Evolutionary conservation across 2,113 vertebrate species (phyloP).

Genomic region (Probosciger aterrimus): DNA sequence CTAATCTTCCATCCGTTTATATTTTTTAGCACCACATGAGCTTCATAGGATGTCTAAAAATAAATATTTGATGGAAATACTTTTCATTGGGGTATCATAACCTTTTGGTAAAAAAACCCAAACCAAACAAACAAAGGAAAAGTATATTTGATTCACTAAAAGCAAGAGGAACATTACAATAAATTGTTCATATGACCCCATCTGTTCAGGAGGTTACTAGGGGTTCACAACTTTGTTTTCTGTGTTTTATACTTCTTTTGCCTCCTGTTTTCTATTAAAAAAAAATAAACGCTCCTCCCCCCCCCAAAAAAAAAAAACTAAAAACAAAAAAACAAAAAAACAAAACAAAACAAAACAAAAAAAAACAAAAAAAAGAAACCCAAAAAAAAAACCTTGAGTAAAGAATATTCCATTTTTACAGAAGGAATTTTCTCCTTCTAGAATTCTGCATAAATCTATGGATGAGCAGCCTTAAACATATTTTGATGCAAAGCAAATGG

Average conservation of each 20-base stretch:
- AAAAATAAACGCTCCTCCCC: fast-evolving
- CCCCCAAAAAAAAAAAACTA: neutral
- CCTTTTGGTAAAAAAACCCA: neutral
- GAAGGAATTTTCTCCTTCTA: constrained; percentile 20
- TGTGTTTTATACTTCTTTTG: neutral
- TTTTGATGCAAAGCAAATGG: constrained; percentile 41
- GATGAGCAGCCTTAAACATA: neutral
- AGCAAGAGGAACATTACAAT: neutral
- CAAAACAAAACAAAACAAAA: too few species aligned
- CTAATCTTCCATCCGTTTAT: neutral
- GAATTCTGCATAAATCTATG: constrained; percentile 12
- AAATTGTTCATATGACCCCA: neutral
- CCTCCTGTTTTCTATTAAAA: neutral
- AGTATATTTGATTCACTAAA: neutral
- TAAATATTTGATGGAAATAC: neutral
- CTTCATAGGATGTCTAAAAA: neutral
- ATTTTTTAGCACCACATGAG: neutral
- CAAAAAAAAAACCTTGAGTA: neutral
- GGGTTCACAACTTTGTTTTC: constrained; percentile 35
- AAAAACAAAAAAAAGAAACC: too few species aligned
- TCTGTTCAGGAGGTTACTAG: constrained; percentile 12
- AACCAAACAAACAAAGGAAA: neutral
- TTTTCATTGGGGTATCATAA: neutral
- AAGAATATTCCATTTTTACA: neutral
- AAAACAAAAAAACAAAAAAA: too few species aligned